Percentiles rank a stretch among this genome's conserved stretches.
phyloP scores from a whole-genome alignment of 2,888 invertebrate genomes.

The Trichogramma evanescens region DNA sequence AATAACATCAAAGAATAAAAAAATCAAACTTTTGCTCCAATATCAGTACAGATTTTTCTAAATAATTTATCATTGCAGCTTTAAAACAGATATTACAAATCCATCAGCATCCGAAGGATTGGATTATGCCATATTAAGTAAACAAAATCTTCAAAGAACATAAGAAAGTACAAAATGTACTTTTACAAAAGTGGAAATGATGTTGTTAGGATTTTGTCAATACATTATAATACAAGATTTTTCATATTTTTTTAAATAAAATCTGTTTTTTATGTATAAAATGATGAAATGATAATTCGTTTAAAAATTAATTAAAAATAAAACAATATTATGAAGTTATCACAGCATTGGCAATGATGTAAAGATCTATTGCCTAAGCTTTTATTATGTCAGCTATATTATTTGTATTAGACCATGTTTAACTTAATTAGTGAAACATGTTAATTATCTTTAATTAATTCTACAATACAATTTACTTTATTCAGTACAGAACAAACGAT shows the following conservation, averaged over 20 bases:
- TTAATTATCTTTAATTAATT: too few relatives aligned
- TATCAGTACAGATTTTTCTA: not conserved
- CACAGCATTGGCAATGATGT: conserved; percentile 16
- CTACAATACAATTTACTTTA: too few relatives aligned
- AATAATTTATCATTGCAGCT: conserved; percentile 48
- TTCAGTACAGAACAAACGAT: too few relatives aligned
- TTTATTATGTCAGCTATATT: not conserved
- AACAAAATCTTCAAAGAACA: conserved; percentile 27
- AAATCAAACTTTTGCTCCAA: not conserved
- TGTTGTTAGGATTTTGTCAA: not conserved
- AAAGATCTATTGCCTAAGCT: conserved; percentile 8
- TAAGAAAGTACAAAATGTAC: conserved; percentile 8
- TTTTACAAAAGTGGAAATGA: not conserved
- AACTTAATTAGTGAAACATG: too few relatives aligned
- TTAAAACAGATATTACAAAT: conserved; percentile 60
- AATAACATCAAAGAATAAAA: not conserved
- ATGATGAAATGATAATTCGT: not conserved
- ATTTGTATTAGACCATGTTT: not conserved
- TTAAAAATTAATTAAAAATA: not conserved
- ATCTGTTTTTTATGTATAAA: not conserved
- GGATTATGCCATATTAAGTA: conserved; percentile 42
- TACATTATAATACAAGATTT: not conserved
- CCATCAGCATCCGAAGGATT: conserved; percentile 46
- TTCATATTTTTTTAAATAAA: not conserved
- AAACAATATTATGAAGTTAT: conserved; percentile 9